phyloP scores from a whole-genome alignment of 2,113 vertebrate genomes.

The Hypanus sabinus region DNA sequence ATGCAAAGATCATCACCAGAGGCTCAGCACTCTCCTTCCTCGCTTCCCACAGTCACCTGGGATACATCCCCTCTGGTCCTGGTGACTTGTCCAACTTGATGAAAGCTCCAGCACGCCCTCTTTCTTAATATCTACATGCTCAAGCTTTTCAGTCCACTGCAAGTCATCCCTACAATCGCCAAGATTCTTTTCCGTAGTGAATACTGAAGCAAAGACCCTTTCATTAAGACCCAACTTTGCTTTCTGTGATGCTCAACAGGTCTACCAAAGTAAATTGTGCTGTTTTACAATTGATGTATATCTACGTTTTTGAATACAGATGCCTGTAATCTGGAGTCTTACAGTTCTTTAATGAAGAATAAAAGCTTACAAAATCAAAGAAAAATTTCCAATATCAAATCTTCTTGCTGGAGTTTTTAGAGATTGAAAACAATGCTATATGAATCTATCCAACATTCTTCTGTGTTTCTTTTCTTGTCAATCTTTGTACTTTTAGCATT shows the following conservation, averaged over 20 bases:
- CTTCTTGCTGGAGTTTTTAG: background rate
- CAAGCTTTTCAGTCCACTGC: too few relatives aligned
- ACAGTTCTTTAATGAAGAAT: background rate
- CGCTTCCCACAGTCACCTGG: too few relatives aligned
- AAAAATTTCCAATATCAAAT: background rate
- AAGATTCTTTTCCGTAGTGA: too few relatives aligned
- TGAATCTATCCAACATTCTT: background rate
- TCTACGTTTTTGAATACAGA: background rate
- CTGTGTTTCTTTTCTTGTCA: background rate
- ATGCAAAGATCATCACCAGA: too few relatives aligned
- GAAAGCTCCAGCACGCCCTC: too few relatives aligned
- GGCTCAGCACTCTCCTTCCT: too few relatives aligned
- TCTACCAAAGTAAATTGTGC: background rate
- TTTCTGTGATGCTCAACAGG: background rate
- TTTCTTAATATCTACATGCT: too few relatives aligned
- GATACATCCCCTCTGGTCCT: too few relatives aligned
- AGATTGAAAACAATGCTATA: background rate
- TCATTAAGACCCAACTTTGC: background rate
- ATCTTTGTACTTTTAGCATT: background rate
- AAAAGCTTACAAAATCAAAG: background rate
- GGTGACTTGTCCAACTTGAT: too few relatives aligned
- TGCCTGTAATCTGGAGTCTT: background rate
- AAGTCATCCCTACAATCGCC: too few relatives aligned
- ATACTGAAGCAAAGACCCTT: too few relatives aligned
- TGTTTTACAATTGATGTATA: background rate